Base-by-base conservation (phyloP, 2,888 invertebrate genomes). In the Platypus cylindrus region DNA sequence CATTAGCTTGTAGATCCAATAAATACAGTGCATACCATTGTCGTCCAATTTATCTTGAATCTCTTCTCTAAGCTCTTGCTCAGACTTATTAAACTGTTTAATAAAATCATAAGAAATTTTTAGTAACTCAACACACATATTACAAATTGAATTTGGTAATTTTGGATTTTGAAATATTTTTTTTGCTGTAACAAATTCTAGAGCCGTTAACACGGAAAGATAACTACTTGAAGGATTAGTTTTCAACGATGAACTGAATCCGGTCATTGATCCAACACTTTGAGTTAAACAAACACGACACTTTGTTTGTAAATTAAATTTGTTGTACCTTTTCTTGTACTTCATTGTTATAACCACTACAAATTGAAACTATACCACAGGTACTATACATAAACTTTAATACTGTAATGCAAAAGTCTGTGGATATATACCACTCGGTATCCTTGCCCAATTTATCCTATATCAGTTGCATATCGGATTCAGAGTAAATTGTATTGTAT, bases 221-320 rank as follows among this genome's bases (percentile, higher is more conserved):
- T 18, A 17, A 7, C 24, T 18, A 2, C 11, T 13, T 5, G 29
- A 11, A n/a, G n/a, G n/a, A 16, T 26, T 18, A 1, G 27, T 25
- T 12, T 31, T 40, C 11, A 43, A 25, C 2, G 40, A 31, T 12
- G 16, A 17, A 3, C 16, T 24, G 11, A 43, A 32, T 5, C 30
- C 22, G 8, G 23, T 16, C 20, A 28, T 31, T 5, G 23, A 32
- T 3, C 26, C 22, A 3, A 32, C 25, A 24, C 36, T 34, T 28
- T 40, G 37, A 16, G 40, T 38, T 15, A 43, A 28, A 35, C 43
- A 43, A 13, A 43, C 34, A 13, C 43, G 32, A 27, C 43, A 43
- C n/a, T 38, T 37, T 2, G 36, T 40, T 36, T 43, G 32, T 9
- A 43, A 30, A 17, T 17, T 35, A 35, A 35, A 40, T 32, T 33